phyloP scores from a whole-genome alignment of 2,888 invertebrate genomes.

The Aleiodes alternator region DNA sequence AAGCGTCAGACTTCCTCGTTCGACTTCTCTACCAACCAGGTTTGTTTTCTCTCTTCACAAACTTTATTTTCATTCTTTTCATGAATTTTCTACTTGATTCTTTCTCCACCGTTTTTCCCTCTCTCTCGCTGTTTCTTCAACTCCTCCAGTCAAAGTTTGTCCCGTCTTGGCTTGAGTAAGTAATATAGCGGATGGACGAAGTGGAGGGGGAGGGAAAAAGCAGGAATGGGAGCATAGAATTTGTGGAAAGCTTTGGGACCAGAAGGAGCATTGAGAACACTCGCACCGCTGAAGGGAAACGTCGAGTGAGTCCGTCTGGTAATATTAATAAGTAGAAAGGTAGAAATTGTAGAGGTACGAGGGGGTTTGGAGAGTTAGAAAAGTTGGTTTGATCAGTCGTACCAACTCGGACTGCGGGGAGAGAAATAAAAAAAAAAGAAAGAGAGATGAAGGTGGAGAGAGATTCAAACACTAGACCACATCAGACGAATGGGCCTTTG shows the following conservation, averaged over 20 bases:
- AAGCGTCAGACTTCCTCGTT: constrained; percentile 27
- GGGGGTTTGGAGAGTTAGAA: constrained; percentile 66
- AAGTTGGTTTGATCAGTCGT: constrained; percentile 73
- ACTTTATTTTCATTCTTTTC: constrained; percentile 7
- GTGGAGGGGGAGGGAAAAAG: neutral
- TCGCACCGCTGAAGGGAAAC: constrained; percentile 24
- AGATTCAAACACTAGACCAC: constrained; percentile 61
- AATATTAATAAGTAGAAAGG: constrained; percentile 74
- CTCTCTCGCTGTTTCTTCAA: constrained; percentile 4
- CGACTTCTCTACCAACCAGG: constrained; percentile 59
- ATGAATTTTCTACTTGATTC: neutral
- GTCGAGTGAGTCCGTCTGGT: constrained; percentile 54
- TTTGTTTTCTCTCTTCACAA: constrained; percentile 61
- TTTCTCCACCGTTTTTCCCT: neutral
- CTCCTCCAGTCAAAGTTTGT: constrained; percentile 22
- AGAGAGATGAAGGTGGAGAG: constrained; percentile 24
- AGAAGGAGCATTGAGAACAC: constrained; percentile 38
- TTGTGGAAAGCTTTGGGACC: constrained; percentile 24
- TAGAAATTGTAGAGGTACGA: constrained; percentile 61
- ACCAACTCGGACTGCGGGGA: constrained; percentile 34
- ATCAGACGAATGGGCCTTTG: constrained; percentile 64
- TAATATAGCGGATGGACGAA: constrained; percentile 2
- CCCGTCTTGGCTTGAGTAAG: constrained; percentile 19
- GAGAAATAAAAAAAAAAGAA: neutral
- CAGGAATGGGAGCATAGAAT: constrained; percentile 10